Base-by-base conservation (phyloP, 2,113 vertebrate genomes). In the Lepus timidus region DNA sequence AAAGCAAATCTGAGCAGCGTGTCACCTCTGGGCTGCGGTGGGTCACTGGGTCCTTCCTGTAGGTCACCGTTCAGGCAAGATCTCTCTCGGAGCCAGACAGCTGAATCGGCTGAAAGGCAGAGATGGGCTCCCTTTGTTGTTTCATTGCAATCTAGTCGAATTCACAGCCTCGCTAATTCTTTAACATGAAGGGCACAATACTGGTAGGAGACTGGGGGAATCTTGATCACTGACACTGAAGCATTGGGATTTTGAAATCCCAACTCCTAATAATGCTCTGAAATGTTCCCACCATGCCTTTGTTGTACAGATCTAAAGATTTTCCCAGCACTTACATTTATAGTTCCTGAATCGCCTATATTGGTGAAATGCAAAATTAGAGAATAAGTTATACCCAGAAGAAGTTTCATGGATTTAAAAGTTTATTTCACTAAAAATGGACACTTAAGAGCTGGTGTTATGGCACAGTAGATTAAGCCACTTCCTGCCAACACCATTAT, bases 131-230 rank as follows among this genome's bases (percentile, higher is more conserved):
- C 14, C 14, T 19, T 6, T 1, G 4, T 52, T 65, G 39, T 29
- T 87, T 88, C 88, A 51, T 9, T 88, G 85, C 64, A 39, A 75
- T 33, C 55, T n/a, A 82, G 23, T 51, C 80, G 81, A 85, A 81
- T 95, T 88, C n/a, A 87, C 6, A 20, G 49, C 13, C 39, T 82
- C 49, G 76, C 9, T 81, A 76, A 67, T 58, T 86, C 29, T 58
- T 86, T 95, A 55, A 71, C 29, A 68, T 49, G 31, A 80, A 93
- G 80, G 19, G 17, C 36, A 91, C 13, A 1, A 70, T 75, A 52
- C 11, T 75, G 22, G 75, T 14, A 85, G 39, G 31, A 85, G 62
- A 75, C 44, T 74, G 61, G 11, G 11, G 29, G n/a, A 55, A 82
- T 86, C 25, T 33, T 79, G 2, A 79, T 81, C 16, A 85, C 5